phyloP scores from a whole-genome alignment of 35 echinoderm and acorn worm genomes.

The Hemicentrotus pulcherrimus region DNA sequence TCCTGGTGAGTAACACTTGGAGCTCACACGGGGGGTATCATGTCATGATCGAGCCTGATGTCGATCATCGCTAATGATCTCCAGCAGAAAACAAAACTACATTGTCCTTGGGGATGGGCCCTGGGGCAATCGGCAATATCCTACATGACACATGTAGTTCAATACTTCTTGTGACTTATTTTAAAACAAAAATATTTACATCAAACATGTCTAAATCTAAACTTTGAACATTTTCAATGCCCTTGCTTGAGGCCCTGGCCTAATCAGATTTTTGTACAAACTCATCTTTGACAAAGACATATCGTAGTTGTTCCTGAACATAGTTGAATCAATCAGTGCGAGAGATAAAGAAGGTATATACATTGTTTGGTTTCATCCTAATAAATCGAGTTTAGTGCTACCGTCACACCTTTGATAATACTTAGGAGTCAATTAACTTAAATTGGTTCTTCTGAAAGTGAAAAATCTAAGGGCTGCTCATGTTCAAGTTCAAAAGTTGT shows the following conservation, averaged over 20 bases:
- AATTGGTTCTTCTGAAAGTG: not conserved
- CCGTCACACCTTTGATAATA: too few relatives aligned
- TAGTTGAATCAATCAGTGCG: too few relatives aligned
- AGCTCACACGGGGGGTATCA: not conserved
- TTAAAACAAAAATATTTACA: not conserved
- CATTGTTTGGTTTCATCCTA: too few relatives aligned
- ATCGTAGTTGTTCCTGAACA: too few relatives aligned
- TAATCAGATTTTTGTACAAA: not conserved
- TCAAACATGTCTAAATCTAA: not conserved
- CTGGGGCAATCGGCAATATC: not conserved
- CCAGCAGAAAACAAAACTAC: not conserved
- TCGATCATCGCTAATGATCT: slow-evolving; percentile 16
- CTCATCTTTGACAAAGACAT: too few relatives aligned
- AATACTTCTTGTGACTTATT: not conserved
- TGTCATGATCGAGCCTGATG: not conserved
- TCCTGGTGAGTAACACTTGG: not conserved
- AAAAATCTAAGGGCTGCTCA: not conserved
- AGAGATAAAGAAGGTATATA: too few relatives aligned
- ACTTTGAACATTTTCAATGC: not conserved
- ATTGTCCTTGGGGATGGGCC: not conserved
- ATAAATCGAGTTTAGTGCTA: too few relatives aligned
- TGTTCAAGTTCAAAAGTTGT: not conserved
- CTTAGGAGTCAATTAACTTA: too few relatives aligned
- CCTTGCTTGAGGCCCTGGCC: not conserved
- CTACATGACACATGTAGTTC: not conserved